Evolutionary conservation across 2,888 invertebrate genomes (phyloP), one percentile per base, ranked within the genome.

Genomic region (Crepidodera aurea): DNA sequence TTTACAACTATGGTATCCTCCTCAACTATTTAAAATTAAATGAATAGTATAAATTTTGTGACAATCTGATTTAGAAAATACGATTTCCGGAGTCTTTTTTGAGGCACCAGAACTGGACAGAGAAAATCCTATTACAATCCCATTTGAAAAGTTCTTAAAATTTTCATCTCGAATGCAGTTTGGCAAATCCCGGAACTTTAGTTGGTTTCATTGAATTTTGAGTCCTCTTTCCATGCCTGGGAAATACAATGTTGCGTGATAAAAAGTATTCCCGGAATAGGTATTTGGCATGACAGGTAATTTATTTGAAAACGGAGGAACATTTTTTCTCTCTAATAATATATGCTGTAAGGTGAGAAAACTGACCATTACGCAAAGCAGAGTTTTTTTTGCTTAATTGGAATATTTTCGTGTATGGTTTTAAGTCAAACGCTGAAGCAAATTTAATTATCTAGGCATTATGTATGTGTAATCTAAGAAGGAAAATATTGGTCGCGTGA

Each of bases 401-500:
- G 18, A 46, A 15, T 54, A 37, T 60, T 53, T 19, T 27, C 40
- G 16, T 22, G 32, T 40, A 16, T 8, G 27, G 39, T 54, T 56
- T 40, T 44, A 34, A 34, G 37, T 32, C 27, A 32, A 46, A 16
- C n/a, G 37, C 48, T 48, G 37, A 19, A 29, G 55, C 15, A 51
- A 50, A 32, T 50, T 42, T 59, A 63, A 59, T 55, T 55, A 46
- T 51, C 19, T 54, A 42, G 34, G 12, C 27, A 48, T 48, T 55
- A 63, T 53, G 46, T 53, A 51, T 50, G 29, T 48, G 55, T 34
- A 29, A 46, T 22, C 22, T 58, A 63, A 62, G 51, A 63, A 67
- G 54, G 29, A 51, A 37, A 53, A 60, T 64, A 60, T 54, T 60
- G 64, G 46, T 61, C 42, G 73, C 75, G 75, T 74, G 74, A 75